phyloP scores from a whole-genome alignment of 2,888 invertebrate genomes.

The Coelinius sp. region DNA sequence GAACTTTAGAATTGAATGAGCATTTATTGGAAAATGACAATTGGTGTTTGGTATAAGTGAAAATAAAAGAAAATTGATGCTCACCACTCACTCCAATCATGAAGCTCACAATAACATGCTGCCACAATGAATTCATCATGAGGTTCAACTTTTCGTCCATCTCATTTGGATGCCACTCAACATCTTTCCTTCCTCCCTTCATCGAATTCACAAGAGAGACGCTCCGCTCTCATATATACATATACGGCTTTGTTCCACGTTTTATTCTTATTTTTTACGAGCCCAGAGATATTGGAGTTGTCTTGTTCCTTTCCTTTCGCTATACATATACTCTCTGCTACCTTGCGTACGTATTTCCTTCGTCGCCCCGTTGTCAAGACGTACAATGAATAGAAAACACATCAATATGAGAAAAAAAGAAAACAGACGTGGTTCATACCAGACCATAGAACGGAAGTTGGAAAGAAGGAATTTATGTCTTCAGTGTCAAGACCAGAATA shows the following conservation, averaged over 20 bases:
- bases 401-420: not conserved
- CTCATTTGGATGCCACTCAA: conserved; percentile 61
- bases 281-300: conserved; percentile 34
- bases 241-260: conserved; percentile 29
- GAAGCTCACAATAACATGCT: too few relatives aligned
- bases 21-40: not conserved
- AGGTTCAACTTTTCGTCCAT: not conserved
- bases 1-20: not conserved
- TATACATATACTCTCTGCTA: conserved; percentile 4
- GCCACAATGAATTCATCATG: not conserved
- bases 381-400: conserved; percentile 29
- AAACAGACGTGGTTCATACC: not conserved
- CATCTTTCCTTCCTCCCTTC: conserved; percentile 56
- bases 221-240: conserved; percentile 47
- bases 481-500: not conserved
- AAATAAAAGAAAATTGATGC: not conserved
- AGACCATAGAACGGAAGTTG: conserved; percentile 14
- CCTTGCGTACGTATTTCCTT: conserved; percentile 34
- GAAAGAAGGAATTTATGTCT: not conserved
- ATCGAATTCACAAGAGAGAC: conserved; percentile 56
- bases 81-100: too few relatives aligned
- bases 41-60: not conserved
- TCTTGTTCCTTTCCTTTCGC: not conserved
- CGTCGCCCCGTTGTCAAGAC: conserved; percentile 26
- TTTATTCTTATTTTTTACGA: conserved; percentile 42